Percentiles rank a stretch among this genome's conserved stretches.
These are phyloP conservation scores for Ganaspis brasiliensis DNA, from an alignment of 2,888 invertebrate genomes.

Conservation along the genomic window DNA sequence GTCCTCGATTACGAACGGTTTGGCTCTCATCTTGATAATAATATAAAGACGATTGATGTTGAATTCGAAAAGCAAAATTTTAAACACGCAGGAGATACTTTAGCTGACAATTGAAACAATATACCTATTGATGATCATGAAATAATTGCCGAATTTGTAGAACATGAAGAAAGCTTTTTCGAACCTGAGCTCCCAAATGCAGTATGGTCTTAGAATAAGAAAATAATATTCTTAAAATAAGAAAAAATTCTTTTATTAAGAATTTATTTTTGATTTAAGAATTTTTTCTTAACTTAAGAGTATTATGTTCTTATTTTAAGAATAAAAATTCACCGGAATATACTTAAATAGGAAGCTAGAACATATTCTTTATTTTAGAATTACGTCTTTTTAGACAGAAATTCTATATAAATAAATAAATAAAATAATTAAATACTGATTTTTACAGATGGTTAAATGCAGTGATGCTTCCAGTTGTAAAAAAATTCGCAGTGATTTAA, in stretches of 20 bases:
- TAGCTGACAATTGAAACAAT: constrained; percentile 69
- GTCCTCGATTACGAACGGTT: constrained; percentile 67
- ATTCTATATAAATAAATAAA: neutral
- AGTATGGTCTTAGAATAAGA: neutral
- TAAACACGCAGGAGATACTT: constrained; percentile 66
- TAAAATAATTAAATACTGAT: neutral
- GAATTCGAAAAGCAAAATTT: constrained; percentile 73
- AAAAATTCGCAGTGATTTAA: constrained; percentile 22
- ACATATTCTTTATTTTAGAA: too few species aligned
- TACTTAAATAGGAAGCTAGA: too few species aligned
- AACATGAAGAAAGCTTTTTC: neutral
- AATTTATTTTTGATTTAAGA: too few species aligned
- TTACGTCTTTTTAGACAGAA: too few species aligned
- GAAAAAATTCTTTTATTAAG: too few species aligned
- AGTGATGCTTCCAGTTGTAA: constrained; percentile 13
- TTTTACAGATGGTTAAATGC: constrained; percentile 10
- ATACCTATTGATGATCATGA: constrained; percentile 9
- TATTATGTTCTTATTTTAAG: too few species aligned
- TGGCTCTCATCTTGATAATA: constrained; percentile 68
- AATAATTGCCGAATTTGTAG: neutral
- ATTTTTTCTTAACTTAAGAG: too few species aligned
- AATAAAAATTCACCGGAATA: too few species aligned
- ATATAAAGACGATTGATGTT: constrained; percentile 66
- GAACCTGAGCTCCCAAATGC: neutral
- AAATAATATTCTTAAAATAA: too few species aligned